phyloP scores from a whole-genome alignment of 1,140 invertebrate species.

The Lamellibrachia luymesi region DNA sequence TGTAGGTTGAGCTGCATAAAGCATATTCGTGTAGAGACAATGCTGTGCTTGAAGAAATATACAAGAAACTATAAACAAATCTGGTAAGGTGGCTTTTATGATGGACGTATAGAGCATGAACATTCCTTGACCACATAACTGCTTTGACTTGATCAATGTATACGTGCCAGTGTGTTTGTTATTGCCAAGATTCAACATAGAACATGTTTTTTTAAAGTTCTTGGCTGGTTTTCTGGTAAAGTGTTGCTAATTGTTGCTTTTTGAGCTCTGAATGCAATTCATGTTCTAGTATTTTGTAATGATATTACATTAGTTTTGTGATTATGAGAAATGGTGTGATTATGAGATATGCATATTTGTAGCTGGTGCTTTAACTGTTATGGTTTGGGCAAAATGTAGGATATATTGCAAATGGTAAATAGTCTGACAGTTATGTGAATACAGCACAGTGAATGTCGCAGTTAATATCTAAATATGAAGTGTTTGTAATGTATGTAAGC shows the following conservation, averaged over 20 bases:
- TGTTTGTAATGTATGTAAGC: not conserved
- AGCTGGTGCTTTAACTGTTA: not conserved
- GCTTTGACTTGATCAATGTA: not conserved
- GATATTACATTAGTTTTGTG: not conserved
- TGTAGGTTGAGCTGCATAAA: not conserved
- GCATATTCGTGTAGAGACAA: not conserved
- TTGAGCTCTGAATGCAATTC: not conserved
- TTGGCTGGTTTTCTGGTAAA: not conserved
- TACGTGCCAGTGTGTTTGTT: not conserved
- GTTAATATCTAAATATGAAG: not conserved
- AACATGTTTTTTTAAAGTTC: no score
- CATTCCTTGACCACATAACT: not conserved
- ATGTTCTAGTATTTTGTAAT: not conserved
- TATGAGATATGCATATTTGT: not conserved
- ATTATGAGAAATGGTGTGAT: not conserved
- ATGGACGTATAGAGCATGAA: not conserved
- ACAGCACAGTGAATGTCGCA: not conserved
- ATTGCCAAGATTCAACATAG: not conserved
- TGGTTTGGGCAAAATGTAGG: not conserved
- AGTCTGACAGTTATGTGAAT: not conserved
- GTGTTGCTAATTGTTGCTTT: not conserved
- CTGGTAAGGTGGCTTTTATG: constrained; percentile 17
- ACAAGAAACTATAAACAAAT: not conserved
- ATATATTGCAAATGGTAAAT: not conserved
- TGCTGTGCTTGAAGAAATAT: constrained; percentile 7